These are phyloP conservation scores for Casuarius casuarius DNA, from an alignment of 2,113 vertebrate genomes.

Conservation along the genomic window DNA sequence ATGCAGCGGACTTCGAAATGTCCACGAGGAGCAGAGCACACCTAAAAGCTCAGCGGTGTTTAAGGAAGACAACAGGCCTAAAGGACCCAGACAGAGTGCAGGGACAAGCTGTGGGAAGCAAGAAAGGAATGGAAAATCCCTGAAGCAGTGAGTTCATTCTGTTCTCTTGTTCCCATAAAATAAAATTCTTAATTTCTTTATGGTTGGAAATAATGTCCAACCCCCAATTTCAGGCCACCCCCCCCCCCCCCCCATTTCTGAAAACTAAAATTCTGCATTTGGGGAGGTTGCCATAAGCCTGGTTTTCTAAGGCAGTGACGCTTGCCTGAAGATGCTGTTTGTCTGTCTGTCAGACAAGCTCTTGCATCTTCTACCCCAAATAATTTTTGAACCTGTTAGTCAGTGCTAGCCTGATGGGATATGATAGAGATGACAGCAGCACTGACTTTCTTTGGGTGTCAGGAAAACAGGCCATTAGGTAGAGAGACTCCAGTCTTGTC, in stretches of 20 bases:
- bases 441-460: not conserved
- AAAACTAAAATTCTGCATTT: not conserved
- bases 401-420: no score
- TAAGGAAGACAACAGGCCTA: not conserved
- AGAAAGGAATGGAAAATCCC: not conserved
- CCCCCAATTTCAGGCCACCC: not conserved
- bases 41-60: not conserved
- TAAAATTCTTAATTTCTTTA: no score
- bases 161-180: not conserved
- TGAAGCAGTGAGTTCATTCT: not conserved
- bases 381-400: no score
- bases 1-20: fast-evolving
- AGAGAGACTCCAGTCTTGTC: not conserved
- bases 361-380: not conserved
- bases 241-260: not conserved
- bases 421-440: no score
- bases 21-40: not conserved
- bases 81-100: not conserved
- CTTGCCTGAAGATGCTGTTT: not conserved
- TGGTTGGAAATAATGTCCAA: not conserved
- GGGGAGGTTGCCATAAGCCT: not conserved
- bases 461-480: not conserved
- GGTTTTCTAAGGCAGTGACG: not conserved
- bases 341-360: not conserved
- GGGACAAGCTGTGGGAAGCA: no score